phyloP scores from a whole-genome alignment of 1,140 invertebrate species.

The Heterodera carotae region DNA sequence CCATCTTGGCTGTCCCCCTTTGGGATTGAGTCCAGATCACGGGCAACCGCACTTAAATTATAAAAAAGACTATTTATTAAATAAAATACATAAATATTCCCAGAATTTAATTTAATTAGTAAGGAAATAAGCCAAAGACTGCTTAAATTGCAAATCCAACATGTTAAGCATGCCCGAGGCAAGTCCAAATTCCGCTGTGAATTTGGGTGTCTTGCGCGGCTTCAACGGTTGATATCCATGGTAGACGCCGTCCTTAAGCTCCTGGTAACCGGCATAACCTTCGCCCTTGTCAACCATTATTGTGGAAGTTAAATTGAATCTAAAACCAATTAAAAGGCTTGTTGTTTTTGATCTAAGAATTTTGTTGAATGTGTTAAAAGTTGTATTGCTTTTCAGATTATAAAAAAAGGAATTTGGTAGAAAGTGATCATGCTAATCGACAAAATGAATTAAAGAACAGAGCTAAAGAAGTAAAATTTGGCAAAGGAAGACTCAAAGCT shows the following conservation, averaged over 20 bases:
- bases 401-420: no score
- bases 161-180: slow-evolving; percentile 38
- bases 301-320: background rate
- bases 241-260: slow-evolving; percentile 29
- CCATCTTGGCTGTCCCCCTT: slow-evolving; percentile 29
- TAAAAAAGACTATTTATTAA: no score
- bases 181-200: slow-evolving; percentile 15
- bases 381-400: background rate
- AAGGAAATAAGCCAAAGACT: no score
- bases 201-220: slow-evolving; percentile 31
- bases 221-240: slow-evolving; percentile 37
- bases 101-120: no score
- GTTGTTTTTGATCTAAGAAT: background rate
- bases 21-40: slow-evolving; percentile 32
- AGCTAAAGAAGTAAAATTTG: background rate
- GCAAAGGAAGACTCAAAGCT: background rate
- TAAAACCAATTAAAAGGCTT: background rate
- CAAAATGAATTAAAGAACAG: background rate
- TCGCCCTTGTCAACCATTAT: slow-evolving; percentile 29
- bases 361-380: background rate
- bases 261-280: slow-evolving; percentile 32
- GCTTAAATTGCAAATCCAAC: background rate
- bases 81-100: no score
- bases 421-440: background rate
- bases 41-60: slow-evolving; percentile 25